A percentile compares a stretch with the other conserved stretches of the same genome.
phyloP scores from a whole-genome alignment of 2,113 vertebrate genomes.

The Oceanites oceanicus region DNA sequence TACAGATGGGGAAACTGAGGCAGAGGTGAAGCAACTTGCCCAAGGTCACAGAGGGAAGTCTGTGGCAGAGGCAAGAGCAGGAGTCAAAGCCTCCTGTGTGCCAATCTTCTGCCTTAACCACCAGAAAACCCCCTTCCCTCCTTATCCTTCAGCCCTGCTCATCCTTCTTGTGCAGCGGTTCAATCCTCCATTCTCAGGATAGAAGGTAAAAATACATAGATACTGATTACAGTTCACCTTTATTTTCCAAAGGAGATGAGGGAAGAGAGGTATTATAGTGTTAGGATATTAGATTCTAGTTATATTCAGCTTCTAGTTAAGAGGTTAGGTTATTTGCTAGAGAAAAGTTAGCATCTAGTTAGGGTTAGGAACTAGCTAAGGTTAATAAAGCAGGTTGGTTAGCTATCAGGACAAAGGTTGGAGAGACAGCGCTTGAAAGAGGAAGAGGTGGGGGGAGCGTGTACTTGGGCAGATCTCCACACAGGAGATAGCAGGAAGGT shows the following conservation, averaged over 20 bases:
- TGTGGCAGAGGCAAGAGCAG: not conserved
- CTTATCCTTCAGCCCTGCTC: not conserved
- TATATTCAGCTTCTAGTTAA: conserved; percentile 64
- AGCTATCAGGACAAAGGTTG: conserved; percentile 53
- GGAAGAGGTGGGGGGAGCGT: not conserved
- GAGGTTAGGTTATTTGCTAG: conserved; percentile 69
- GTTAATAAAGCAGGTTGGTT: conserved; percentile 81
- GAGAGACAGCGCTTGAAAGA: conserved; percentile 6
- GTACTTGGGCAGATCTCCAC: conserved; percentile 24
- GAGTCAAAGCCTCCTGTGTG: not conserved
- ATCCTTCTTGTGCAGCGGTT: not conserved
- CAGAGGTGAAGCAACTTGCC: not conserved
- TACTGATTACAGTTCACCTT: not conserved
- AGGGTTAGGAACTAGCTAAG: conserved; percentile 69
- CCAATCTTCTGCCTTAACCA: not conserved
- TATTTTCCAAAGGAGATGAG: not conserved
- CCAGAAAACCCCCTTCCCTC: not conserved
- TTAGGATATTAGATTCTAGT: conserved; percentile 74
- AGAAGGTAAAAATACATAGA: conserved; percentile 33
- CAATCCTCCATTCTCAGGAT: conserved; percentile 65
- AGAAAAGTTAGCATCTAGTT: conserved; percentile 76
- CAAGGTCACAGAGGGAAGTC: not conserved
- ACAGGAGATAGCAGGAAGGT: conserved; percentile 11
- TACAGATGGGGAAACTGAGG: not conserved
- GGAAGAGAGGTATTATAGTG: conserved; percentile 34